Percentiles rank a stretch among this genome's conserved stretches.
phyloP scores from a whole-genome alignment of 2,797 vertebrate species.

The Manis javanica region DNA sequence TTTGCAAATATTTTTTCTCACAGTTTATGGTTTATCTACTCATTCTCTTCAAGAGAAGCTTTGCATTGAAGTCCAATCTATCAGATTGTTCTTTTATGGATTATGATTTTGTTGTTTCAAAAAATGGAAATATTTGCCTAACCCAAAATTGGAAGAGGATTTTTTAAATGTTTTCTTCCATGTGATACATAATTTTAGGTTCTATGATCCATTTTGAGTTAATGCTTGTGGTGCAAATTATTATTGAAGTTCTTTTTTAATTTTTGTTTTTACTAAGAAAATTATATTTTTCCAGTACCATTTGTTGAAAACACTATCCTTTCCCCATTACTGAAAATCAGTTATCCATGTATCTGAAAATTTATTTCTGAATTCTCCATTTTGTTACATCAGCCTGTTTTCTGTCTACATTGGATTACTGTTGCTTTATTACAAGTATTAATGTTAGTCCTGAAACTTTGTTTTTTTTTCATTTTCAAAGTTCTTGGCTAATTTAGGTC shows the following conservation, averaged over 20 bases:
- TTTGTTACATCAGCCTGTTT: not conserved
- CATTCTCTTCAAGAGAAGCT: not conserved
- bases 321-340: slow-evolving; percentile 22
- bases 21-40: not conserved
- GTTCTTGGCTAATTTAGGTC: not conserved
- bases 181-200: not conserved
- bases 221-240: not conserved
- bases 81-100: not conserved
- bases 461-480: not conserved
- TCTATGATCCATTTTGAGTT: slow-evolving; percentile 17
- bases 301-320: slow-evolving; percentile 29
- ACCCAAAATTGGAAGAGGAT: not conserved
- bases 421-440: not conserved
- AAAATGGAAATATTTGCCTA: slow-evolving; percentile 19
- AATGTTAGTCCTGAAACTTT: not conserved
- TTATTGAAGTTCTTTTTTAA: not conserved
- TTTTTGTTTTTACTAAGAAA: slow-evolving; percentile 13
- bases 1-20: slow-evolving; percentile 45
- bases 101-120: not conserved
- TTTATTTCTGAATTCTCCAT: not conserved
- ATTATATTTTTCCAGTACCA: not conserved
- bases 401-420: not conserved
- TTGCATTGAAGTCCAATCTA: not conserved
- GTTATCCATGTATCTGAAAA: not conserved
- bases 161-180: not conserved